A percentile compares a stretch with the other conserved stretches of the same genome.
phyloP scores from a whole-genome alignment of 1,140 invertebrate genomes.

The Plectus sambesii region DNA sequence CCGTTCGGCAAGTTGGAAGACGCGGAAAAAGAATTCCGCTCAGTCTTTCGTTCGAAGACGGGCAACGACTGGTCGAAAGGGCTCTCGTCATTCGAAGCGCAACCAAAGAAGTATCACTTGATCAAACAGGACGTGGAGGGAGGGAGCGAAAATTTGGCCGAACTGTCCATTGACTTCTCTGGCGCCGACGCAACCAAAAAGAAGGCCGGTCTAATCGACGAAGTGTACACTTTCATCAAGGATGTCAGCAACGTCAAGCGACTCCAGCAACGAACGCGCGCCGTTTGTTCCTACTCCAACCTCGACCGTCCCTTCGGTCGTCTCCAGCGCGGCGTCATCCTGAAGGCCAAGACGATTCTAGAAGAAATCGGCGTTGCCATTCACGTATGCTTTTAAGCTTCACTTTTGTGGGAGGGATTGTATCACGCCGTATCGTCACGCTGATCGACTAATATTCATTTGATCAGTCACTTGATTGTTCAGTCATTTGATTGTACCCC shows the following conservation, averaged over 20 bases:
- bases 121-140: slow-evolving; percentile 42
- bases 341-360: slow-evolving; percentile 42
- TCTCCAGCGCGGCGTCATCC: slow-evolving; percentile 42
- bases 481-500: too few species aligned
- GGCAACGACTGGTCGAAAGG: slow-evolving; percentile 51
- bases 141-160: slow-evolving; percentile 31
- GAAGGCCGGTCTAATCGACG: slow-evolving; percentile 11
- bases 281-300: slow-evolving; percentile 5
- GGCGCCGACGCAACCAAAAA: too few species aligned
- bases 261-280: background rate
- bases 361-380: slow-evolving; percentile 43
- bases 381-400: slow-evolving; percentile 16
- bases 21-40: slow-evolving; percentile 51
- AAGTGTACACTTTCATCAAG: slow-evolving; percentile 2
- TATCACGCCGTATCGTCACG: too few species aligned
- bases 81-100: slow-evolving; percentile 43
- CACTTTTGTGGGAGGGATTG: too few species aligned
- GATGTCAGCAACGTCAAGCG: slow-evolving; percentile 14
- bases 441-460: too few species aligned
- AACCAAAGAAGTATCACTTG: slow-evolving; percentile 50
- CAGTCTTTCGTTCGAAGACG: slow-evolving; percentile 52
- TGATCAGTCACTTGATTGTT: too few species aligned
- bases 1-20: slow-evolving; percentile 48
- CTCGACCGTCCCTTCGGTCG: slow-evolving; percentile 41
- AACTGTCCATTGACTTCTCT: too few species aligned